These are phyloP conservation scores for Benthosema pterotum DNA, from an alignment of 2,797 vertebrate species.

Conservation along the genomic window DNA sequence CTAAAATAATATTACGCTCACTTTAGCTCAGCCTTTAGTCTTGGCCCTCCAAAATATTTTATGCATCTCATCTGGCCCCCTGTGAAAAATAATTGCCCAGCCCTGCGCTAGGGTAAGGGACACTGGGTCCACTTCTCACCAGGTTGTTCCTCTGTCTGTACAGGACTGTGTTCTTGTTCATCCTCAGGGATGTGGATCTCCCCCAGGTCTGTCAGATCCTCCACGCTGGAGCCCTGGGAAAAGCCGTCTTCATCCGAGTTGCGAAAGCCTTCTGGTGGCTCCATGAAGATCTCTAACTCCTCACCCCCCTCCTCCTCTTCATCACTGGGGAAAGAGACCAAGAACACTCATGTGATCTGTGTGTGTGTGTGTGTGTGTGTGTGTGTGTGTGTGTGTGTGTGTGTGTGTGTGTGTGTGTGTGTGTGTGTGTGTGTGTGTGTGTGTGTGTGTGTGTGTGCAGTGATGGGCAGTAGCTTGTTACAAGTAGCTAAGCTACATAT, in stretches of 20 bases:
- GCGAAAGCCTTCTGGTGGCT: slow-evolving; percentile 77
- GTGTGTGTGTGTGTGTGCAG: too few relatives aligned
- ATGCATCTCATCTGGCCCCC: too few relatives aligned
- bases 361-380: too few relatives aligned
- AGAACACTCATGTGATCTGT: background rate
- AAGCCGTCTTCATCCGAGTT: slow-evolving; percentile 74
- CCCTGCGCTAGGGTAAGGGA: slow-evolving; percentile 8
- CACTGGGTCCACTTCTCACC: slow-evolving; percentile 52
- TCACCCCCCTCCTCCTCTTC: slow-evolving; percentile 52
- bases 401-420: too few relatives aligned
- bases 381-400: too few relatives aligned
- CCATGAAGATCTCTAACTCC: slow-evolving; percentile 72
- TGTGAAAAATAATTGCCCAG: too few relatives aligned
- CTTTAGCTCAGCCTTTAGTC: too few relatives aligned
- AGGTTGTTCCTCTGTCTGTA: slow-evolving; percentile 41
- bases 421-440: too few relatives aligned
- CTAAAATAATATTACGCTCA: too few relatives aligned
- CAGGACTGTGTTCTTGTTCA: slow-evolving; percentile 40
- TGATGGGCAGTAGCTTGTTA: too few relatives aligned
- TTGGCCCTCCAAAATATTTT: too few relatives aligned
- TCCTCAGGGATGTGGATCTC: slow-evolving; percentile 54
- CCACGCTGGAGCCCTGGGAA: slow-evolving; percentile 70
- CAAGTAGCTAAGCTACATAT: too few relatives aligned
- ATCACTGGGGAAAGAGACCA: slow-evolving; percentile 40
- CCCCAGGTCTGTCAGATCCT: slow-evolving; percentile 59